Evolutionary conservation across 2,888 invertebrate species (phyloP).

Genomic region (Microplitis deprimator): DNA sequence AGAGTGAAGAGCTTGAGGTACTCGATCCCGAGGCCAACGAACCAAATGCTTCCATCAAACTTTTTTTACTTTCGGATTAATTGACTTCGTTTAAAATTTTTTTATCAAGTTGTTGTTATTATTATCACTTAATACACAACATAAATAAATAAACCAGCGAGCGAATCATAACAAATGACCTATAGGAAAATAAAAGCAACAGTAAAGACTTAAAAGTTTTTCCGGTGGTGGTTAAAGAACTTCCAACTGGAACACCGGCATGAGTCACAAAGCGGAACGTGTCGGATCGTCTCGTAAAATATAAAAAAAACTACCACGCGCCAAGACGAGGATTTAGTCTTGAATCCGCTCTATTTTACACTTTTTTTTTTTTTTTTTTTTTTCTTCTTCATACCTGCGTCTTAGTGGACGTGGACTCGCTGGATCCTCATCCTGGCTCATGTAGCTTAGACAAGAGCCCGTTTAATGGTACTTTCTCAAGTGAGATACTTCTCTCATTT

Average conservation of each 20-base stretch:
- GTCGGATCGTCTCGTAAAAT: conserved; percentile 8
- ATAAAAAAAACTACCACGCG: background rate
- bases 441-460: conserved; percentile 41
- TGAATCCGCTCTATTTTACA: background rate
- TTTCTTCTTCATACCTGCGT: background rate
- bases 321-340: background rate
- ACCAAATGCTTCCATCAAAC: conserved; percentile 3
- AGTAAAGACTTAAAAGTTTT: background rate
- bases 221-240: background rate
- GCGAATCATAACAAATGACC: background rate
- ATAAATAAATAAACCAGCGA: no score
- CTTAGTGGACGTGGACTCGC: conserved; percentile 5
- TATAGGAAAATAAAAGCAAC: background rate
- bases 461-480: conserved; percentile 40
- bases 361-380: background rate
- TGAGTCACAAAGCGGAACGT: conserved; percentile 15
- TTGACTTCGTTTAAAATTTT: conserved; percentile 20
- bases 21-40: conserved; percentile 40
- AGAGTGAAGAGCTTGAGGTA: conserved; percentile 31
- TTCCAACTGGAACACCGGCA: background rate
- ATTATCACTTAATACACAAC: no score
- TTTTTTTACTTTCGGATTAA: conserved; percentile 16
- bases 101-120: background rate
- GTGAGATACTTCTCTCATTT: conserved; percentile 26
- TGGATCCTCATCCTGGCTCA: conserved; percentile 37